Percentiles rank a stretch among this genome's conserved stretches.
Evolutionary conservation across 1,140 invertebrate genomes (phyloP).

Genomic region (Hydropsyche tenuis): DNA sequence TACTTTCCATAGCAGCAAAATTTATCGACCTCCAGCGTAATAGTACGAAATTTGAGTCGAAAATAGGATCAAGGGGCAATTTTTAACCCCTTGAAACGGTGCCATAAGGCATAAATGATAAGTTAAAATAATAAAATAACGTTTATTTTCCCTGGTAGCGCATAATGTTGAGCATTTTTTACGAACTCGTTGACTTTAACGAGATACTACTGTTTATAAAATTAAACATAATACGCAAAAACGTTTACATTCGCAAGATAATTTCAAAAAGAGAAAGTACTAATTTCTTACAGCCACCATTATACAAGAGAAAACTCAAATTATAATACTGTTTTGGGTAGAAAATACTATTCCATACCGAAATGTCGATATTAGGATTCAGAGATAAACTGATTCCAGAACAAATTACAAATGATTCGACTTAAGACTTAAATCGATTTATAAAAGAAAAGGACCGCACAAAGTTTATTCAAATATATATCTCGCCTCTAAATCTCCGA

Average conservation of each 20-base stretch:
- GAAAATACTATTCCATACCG: too few relatives aligned
- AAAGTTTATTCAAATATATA: constrained; percentile 17
- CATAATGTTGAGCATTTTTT: constrained; percentile 17
- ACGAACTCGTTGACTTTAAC: constrained; percentile 28
- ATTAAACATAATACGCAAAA: constrained; percentile 1
- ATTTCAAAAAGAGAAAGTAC: background rate
- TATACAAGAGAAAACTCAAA: too few relatives aligned
- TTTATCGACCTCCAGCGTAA: too few relatives aligned
- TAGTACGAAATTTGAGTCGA: too few relatives aligned
- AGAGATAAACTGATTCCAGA: too few relatives aligned
- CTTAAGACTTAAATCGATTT: background rate
- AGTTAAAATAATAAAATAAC: constrained; percentile 25
- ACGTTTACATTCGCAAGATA: background rate
- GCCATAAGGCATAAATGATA: constrained; percentile 8
- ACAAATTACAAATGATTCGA: too few relatives aligned
- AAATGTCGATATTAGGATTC: too few relatives aligned
- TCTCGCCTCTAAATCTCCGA: background rate
- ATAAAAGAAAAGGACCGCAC: background rate
- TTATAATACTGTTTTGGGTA: too few relatives aligned
- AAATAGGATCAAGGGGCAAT: too few relatives aligned
- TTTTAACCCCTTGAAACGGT: too few relatives aligned
- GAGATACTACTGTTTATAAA: background rate
- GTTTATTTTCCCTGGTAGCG: background rate
- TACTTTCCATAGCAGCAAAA: too few relatives aligned
- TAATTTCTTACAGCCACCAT: too few relatives aligned